Evolutionary conservation across 2,113 vertebrate species (phyloP).

Genomic region (Hypanus sabinus): DNA sequence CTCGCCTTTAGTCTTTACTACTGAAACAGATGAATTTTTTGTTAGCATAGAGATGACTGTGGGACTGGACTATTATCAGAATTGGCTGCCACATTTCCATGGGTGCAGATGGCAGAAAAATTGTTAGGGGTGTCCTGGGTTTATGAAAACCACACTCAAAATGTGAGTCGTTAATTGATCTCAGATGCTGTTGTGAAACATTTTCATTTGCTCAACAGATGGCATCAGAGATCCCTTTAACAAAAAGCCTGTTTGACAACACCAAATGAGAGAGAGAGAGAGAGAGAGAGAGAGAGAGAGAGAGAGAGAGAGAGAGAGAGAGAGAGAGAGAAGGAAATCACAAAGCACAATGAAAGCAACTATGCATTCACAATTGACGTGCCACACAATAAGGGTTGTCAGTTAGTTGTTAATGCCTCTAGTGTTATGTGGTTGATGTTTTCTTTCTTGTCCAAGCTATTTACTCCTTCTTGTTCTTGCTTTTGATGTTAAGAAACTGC

Average conservation of each 20-base stretch:
- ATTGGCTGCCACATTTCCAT: background rate
- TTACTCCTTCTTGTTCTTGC: background rate
- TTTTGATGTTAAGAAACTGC: background rate
- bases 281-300: no score
- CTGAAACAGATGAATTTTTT: background rate
- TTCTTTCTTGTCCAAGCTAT: background rate
- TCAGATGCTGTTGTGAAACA: background rate
- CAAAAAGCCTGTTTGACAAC: background rate
- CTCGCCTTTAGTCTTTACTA: background rate
- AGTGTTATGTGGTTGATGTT: background rate
- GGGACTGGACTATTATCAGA: background rate
- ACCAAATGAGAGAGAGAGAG: no score
- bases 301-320: no score
- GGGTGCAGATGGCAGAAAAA: no score
- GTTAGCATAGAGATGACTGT: no score
- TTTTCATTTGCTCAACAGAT: constrained; percentile 14
- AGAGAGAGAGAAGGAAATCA: background rate
- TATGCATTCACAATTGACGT: background rate
- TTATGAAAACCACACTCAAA: background rate
- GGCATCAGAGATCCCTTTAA: background rate
- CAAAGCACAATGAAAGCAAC: background rate
- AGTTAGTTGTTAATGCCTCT: background rate
- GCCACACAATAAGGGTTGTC: background rate
- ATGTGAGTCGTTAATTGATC: background rate
- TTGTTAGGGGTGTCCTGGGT: background rate